Conservation (phyloP, 2,888 invertebrate genomes). For the Apodemia zela region DNA sequence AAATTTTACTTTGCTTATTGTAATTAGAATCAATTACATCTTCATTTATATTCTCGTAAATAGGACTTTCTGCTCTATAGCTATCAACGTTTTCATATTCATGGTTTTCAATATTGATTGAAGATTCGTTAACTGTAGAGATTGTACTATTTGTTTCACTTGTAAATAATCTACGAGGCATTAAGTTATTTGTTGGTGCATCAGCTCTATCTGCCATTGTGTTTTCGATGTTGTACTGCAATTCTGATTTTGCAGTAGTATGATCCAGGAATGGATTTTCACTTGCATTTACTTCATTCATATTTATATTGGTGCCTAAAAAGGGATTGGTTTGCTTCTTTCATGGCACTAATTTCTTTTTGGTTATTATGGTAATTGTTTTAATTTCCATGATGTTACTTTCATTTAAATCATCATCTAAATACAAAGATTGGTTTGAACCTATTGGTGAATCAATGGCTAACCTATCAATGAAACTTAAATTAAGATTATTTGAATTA, state of each 20-base stretch:
- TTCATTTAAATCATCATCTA: conserved; percentile 75
- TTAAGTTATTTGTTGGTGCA: conserved; percentile 38
- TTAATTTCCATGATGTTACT: conserved; percentile 79
- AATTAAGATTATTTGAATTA: conserved; percentile 56
- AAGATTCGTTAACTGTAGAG: conserved; percentile 64
- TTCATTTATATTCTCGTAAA: conserved; percentile 62
- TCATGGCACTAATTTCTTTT: conserved; percentile 51
- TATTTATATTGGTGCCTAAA: conserved; percentile 52
- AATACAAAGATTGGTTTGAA: conserved; percentile 62
- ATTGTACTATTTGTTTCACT: conserved; percentile 68
- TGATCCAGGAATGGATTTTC: conserved; percentile 59
- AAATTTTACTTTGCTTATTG: conserved; percentile 73
- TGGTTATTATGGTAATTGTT: conserved; percentile 72
- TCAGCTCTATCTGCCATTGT: conserved; percentile 38
- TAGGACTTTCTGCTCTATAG: conserved; percentile 60
- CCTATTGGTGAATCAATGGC: conserved; percentile 61
- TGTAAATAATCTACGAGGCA: conserved; percentile 60
- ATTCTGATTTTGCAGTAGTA: conserved; percentile 41
- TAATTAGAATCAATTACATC: conserved; percentile 43
- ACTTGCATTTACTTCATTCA: conserved; percentile 33
- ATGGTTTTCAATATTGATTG: conserved; percentile 42
- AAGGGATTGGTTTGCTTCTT: conserved; percentile 70
- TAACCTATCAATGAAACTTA: conserved; percentile 72
- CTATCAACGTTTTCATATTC: conserved; percentile 67
- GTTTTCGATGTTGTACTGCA: conserved; percentile 53